Evolutionary conservation across 92 coral and sea anemone genomes (phyloP), one percentile per base, ranked within the genome.

Genomic region (Ricordea florida): DNA sequence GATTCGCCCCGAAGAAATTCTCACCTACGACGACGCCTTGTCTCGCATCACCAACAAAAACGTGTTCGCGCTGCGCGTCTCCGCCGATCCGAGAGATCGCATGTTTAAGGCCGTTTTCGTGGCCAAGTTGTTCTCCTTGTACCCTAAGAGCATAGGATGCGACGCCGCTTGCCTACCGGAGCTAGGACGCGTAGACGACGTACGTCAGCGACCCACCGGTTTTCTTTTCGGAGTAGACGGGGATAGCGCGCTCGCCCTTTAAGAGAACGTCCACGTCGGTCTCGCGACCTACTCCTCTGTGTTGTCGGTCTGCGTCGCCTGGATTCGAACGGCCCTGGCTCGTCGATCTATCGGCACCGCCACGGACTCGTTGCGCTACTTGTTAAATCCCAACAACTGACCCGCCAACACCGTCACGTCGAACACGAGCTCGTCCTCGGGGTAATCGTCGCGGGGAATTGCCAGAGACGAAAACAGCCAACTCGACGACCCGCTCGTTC

Each of bases 101-200:
- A 32, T 57, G 13, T 32, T 57, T 9, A 57, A 57, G 11, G 65
- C 65, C 15, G 65, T 57, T 5, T 57, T 32, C 44, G 65, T 57
- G n/a, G 7, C 65, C 2, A 28, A 29, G 0, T 28, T 57, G 28
- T 57, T 57, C 21, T 28, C 42, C 6, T 9, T 57, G 43, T 57
- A 57, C 27, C 14, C 36, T 25, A 32, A 57, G 5, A 33, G 44
- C 44, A 57, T 57, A 13, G 65, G 65, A 1, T 32, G 43, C 25
- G 27, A 32, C 5, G 14, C 44, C 11, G 11, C 20, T 0, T 57
- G 26, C 43, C 25, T 57, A 2, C 65, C 65, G 1, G n/a, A 13
- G 32, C 27, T 57, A 2, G 6, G 7, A 17, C 43, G 64, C 18
- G 64, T 28, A 8, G 44, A 57, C 64, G 64, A 57, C 21, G n/a